Percentiles rank a stretch among this genome's conserved stretches.
Conservation (phyloP, 2,888 invertebrate genomes). For the Darwinula stevensoni region DNA sequence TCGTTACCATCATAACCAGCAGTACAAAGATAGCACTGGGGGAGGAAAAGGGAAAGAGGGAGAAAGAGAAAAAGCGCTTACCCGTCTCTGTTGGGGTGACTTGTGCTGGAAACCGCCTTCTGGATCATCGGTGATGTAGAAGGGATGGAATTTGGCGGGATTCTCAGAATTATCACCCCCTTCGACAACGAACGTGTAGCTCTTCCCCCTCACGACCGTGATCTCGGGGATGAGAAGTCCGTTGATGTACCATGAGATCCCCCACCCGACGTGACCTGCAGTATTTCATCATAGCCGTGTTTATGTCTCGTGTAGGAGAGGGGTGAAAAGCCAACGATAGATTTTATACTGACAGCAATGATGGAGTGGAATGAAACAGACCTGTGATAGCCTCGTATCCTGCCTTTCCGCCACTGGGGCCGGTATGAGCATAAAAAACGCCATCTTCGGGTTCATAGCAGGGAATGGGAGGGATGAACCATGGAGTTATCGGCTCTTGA, state of each 20-base stretch:
- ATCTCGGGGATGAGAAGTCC: constrained; percentile 65
- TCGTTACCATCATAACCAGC: no score
- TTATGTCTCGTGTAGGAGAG: no score
- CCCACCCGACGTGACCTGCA: constrained; percentile 68
- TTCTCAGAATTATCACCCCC: constrained; percentile 46
- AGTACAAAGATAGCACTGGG: no score
- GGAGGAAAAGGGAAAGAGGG: no score
- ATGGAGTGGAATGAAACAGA: constrained; percentile 7
- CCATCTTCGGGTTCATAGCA: constrained; percentile 71
- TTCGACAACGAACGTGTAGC: constrained; percentile 56
- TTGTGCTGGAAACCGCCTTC: constrained; percentile 69
- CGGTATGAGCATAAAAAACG: constrained; percentile 73
- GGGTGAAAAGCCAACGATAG: no score
- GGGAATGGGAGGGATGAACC: constrained; percentile 65
- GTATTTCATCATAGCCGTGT: neutral
- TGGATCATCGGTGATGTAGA: constrained; percentile 62
- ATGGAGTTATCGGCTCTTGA: constrained; percentile 19
- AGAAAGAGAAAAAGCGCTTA: constrained; percentile 17
- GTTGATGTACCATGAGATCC: constrained; percentile 77
- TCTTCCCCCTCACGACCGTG: constrained; percentile 53
- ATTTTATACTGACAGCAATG: neutral
- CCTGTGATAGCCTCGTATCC: constrained; percentile 49
- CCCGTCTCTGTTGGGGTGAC: constrained; percentile 44
- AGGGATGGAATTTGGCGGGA: constrained; percentile 64
- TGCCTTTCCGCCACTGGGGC: constrained; percentile 63